Percentiles rank a stretch among this genome's conserved stretches.
Conservation (phyloP, 2,888 invertebrate species). For the Kryphioiulus occultus region DNA sequence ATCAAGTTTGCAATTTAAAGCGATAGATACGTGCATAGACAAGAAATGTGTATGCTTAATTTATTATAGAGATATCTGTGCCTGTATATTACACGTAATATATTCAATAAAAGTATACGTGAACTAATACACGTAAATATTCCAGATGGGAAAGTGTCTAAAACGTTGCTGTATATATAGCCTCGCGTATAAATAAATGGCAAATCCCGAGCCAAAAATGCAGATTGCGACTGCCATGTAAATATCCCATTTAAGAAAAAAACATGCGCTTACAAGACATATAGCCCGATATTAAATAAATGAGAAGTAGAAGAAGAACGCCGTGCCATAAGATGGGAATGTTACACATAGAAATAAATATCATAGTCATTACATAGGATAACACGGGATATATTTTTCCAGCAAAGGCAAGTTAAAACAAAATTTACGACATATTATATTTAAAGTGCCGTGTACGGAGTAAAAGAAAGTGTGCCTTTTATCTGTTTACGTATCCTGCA, state of each 20-base stretch:
- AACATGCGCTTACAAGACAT: conserved; percentile 10
- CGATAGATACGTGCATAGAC: conserved; percentile 32
- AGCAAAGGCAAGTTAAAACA: conserved; percentile 32
- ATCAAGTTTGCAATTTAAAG: conserved; percentile 35
- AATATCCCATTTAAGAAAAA: conserved; percentile 27
- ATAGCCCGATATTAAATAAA: conserved; percentile 39
- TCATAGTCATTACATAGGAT: conserved; percentile 12
- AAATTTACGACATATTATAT: conserved; percentile 39
- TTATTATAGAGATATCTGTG: conserved; percentile 10
- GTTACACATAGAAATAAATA: conserved; percentile 28
- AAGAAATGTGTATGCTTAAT: conserved; percentile 32
- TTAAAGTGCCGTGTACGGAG: conserved; percentile 22
- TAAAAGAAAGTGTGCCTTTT: conserved; percentile 37
- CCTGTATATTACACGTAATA: conserved; percentile 2
- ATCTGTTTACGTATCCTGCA: conserved; percentile 29
- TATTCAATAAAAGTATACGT: conserved; percentile 29
- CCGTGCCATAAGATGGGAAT: neutral
- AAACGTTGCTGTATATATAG: conserved; percentile 27
- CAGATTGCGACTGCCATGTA: conserved; percentile 39
- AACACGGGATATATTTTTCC: conserved; percentile 22
- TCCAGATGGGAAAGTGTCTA: conserved; percentile 1
- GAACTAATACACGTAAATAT: conserved; percentile 18
- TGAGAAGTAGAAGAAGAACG: conserved; percentile 38
- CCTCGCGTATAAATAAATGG: neutral
- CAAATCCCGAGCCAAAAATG: neutral